Base-by-base conservation (phyloP, 2,797 vertebrate genomes). In the Enteromius anoplus region DNA sequence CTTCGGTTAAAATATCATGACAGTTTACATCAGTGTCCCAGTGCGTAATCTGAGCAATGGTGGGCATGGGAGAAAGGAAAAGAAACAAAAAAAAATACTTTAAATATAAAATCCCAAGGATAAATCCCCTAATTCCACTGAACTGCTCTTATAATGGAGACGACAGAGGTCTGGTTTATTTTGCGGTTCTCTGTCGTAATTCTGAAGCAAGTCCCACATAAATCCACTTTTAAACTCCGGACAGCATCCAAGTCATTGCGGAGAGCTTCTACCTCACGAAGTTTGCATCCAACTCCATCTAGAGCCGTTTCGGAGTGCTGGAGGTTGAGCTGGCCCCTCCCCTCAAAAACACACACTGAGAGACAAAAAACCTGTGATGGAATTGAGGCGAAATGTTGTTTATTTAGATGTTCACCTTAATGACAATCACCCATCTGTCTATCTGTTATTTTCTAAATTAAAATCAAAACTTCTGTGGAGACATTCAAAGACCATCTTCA, bases 281-380 rank as follows among this genome's bases (percentile, higher is more conserved):
- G 89, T 93, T 92, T 93, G 92, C 94, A 94, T 95, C 92, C 92
- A 91, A 92, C 91, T 89, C 91, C 92, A 92, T 93, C 90, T 86
- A 91, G 91, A 87, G 89, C 89, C 85, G 92, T 91, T 93, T 93
- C 94, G 88, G 92, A 93, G 93, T 92, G 92, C 91, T 83, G 80
- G 79, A 73, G 84, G 89, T 81, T 82, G 64, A 72, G 82, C 85
- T 92, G 88, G 93, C 93, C 94, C 92, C 96, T 92, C 96, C 96
- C 95, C 81, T 42, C 45, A 62, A 14, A 53, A 79, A 82, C 75
- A 26, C 78, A 87, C 79, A 80, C 83, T 86, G 88, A 88, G 86
- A 91, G 88, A 89, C 87, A 83, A 89, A 91, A 93, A 94, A 91
- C 90, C 91, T 90, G 93, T 84, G 80, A 78, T 89, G 91, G 92